Conservation (phyloP, 2,797 vertebrate species). For the Peromyscus aztecus region DNA sequence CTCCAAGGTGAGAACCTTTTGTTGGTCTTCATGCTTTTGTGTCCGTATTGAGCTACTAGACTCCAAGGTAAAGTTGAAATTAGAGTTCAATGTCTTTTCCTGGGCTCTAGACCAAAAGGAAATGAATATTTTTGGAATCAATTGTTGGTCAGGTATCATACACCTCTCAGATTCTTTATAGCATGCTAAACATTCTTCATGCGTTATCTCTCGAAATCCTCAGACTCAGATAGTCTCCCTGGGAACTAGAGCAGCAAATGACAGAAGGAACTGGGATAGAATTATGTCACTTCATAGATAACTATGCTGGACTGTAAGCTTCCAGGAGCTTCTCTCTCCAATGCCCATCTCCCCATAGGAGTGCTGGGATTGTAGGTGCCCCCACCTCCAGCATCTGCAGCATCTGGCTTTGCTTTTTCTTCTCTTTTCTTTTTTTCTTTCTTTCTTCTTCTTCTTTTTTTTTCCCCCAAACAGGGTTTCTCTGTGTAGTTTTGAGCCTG, state of each 20-base stretch:
- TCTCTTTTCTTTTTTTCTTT: too few relatives aligned
- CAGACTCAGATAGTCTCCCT: background rate
- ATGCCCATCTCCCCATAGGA: too few relatives aligned
- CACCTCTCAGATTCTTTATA: background rate
- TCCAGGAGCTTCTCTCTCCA: background rate
- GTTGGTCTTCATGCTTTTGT: background rate
- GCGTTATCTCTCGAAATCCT: background rate
- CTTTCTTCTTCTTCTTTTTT: too few relatives aligned
- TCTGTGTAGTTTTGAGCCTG: too few relatives aligned
- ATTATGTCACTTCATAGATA: background rate
- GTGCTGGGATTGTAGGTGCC: background rate
- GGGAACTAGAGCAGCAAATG: background rate
- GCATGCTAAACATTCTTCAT: background rate
- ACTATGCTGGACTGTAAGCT: background rate
- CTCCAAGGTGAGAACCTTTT: background rate
- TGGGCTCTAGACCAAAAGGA: background rate
- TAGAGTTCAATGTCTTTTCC: background rate
- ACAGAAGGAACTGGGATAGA: background rate
- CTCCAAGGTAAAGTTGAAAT: background rate
- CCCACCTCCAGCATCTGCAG: background rate
- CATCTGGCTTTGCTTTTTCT: background rate
- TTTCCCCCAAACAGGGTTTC: too few relatives aligned
- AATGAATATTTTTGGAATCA: constrained; percentile 5
- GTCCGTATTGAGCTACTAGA: background rate
- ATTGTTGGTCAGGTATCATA: background rate